These are phyloP conservation scores for Phoxinus dragarum DNA, from an alignment of 2,797 vertebrate genomes.

Conservation along the genomic window DNA sequence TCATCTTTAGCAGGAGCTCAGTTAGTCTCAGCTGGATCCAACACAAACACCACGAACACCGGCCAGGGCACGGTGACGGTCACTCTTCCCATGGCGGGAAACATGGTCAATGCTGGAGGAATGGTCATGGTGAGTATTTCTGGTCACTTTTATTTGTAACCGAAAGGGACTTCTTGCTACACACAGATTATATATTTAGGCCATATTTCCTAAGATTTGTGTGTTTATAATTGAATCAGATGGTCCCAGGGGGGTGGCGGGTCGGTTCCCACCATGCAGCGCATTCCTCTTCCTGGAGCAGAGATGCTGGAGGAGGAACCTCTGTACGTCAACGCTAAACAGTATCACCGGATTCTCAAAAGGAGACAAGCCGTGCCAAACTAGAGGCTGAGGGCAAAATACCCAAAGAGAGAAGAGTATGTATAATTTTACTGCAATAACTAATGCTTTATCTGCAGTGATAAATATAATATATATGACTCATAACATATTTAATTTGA, in stretches of 20 bases:
- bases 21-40: constrained; percentile 92
- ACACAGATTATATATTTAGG: not conserved
- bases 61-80: constrained; percentile 97
- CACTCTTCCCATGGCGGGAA: constrained; percentile 92
- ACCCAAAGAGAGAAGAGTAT: constrained; percentile 95
- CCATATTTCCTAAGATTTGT: not conserved
- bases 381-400: constrained; percentile 98
- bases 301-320: constrained; percentile 99
- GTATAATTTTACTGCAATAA: constrained; percentile 40
- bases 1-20: constrained; percentile 96
- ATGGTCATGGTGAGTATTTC: constrained; percentile 95
- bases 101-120: constrained; percentile 97
- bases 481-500: not conserved
- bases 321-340: constrained; percentile 85
- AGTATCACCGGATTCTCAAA: constrained; percentile 90
- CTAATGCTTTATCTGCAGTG: not conserved
- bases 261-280: constrained; percentile 91
- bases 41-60: constrained; percentile 91
- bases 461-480: not conserved
- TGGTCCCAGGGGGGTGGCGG: constrained; percentile 90
- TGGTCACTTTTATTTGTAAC: not conserved
- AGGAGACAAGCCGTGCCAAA: constrained; percentile 93
- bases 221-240: constrained; percentile 73
- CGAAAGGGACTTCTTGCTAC: not conserved
- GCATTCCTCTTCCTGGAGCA: constrained; percentile 91